A percentile compares a stretch with the other conserved stretches of the same genome.
Conservation (phyloP, 2,797 vertebrate species). For the Pseudochirops cupreus region DNA sequence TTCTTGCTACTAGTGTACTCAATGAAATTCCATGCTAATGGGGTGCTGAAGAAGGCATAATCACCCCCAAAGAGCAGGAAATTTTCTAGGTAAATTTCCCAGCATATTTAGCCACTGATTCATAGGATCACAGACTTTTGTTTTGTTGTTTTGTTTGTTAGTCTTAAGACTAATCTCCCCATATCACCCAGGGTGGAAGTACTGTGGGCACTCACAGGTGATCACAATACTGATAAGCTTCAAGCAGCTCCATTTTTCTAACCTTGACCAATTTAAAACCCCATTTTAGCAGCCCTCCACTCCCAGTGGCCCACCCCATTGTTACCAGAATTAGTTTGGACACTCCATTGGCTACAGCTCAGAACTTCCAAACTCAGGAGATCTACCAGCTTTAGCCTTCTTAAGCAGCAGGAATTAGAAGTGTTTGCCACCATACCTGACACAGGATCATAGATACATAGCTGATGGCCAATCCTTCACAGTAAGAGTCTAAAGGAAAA, state of each 20-base stretch:
- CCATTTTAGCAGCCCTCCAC: not conserved
- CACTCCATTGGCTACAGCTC: not conserved
- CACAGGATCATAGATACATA: not conserved
- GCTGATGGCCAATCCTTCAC: not conserved
- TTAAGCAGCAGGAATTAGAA: not conserved
- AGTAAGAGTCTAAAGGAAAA: not conserved
- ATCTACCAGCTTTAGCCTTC: not conserved
- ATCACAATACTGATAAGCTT: not conserved
- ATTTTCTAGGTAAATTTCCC: not conserved
- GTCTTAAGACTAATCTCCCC: not conserved
- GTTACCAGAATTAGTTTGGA: not conserved
- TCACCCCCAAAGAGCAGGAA: not conserved
- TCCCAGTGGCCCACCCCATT: not conserved
- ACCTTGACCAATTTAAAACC: not conserved
- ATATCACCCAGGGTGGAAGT: not conserved
- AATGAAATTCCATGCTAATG: not conserved
- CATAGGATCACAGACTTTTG: not conserved
- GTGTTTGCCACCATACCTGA: not conserved
- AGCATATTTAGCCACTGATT: not conserved
- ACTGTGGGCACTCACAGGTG: not conserved
- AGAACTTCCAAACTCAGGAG: not conserved
- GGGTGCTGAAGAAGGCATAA: not conserved
- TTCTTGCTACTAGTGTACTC: not conserved
- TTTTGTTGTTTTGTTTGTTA: not conserved
- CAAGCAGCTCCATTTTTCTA: not conserved